Base-by-base conservation (phyloP, 2,797 vertebrate species). In the Aselliscus stoliczkanus region DNA sequence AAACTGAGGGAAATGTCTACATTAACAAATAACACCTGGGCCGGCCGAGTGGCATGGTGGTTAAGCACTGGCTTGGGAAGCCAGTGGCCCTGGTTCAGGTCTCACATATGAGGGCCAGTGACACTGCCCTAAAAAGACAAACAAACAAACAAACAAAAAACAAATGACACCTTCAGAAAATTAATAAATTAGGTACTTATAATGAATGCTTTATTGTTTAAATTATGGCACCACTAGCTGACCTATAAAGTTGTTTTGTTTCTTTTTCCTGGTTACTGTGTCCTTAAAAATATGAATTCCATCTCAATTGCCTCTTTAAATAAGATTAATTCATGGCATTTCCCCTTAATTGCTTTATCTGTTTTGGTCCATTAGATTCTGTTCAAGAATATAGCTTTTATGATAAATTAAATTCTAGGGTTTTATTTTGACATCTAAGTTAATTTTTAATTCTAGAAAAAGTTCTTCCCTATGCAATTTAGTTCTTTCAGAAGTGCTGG, bases 361-460 rank as follows among this genome's bases (percentile, higher is more conserved):
- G 97, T 97, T 97, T 98, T 98, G 97, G 96, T 95, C 97, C 97
- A 98, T 98, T 97, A 97, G 97, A 96, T 96, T 96, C 97, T 97
- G 96, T 94, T 96, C 0, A 23, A 90, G 97, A 97, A 92, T 96
- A 95, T 86, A 96, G 96, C 94, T 97, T 97, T 96, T 97, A 96
- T 97, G 96, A 98, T 97, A 96, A 98, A 97, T 98, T 98, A 97
- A 97, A 97, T 97, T 97, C 82, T 90, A 94, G 21, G 29, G 64
- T 94, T 96, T 96, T 97, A 97, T 96, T 97, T 97, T 98, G 97
- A 98, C 96, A 96, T 97, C 95, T 96, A 96, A 97, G 96, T 97
- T 97, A 97, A 98, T 97, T 97, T 98, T 97, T 97, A 97, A 97
- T 97, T 96, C 94, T 93, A 64, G 47, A 72, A 90, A 94, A 96